phyloP scores from a whole-genome alignment of 2,888 invertebrate species.

The Aquatica leii region DNA sequence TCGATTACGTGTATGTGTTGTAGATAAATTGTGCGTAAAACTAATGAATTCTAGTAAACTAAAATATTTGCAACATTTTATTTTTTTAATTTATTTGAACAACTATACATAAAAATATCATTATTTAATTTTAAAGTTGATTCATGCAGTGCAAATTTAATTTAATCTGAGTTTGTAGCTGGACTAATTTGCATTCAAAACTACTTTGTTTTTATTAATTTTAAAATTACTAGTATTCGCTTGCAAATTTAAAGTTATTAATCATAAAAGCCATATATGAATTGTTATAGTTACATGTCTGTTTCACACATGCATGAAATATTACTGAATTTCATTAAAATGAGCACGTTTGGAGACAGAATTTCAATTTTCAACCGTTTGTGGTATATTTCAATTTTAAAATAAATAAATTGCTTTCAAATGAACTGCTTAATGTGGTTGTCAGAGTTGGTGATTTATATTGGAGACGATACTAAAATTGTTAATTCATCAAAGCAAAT shows the following conservation, averaged over 20 bases:
- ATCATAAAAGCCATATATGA: constrained; percentile 15
- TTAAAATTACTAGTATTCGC: constrained; percentile 11
- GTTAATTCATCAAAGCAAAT: constrained; percentile 32
- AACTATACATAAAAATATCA: too few species aligned
- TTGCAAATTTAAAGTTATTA: constrained; percentile 6
- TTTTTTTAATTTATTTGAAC: too few species aligned
- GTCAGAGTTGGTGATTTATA: constrained; percentile 23
- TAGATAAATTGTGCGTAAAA: too few species aligned
- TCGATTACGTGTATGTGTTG: too few species aligned
- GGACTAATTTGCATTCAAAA: constrained; percentile 14
- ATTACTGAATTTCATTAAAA: constrained; percentile 22
- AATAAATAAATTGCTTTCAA: constrained; percentile 24
- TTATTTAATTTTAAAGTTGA: background rate
- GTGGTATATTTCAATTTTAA: constrained; percentile 18
- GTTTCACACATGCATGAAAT: constrained; percentile 16
- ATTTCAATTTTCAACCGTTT: constrained; percentile 18
- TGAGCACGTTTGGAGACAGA: background rate
- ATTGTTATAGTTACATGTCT: constrained; percentile 21
- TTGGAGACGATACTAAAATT: constrained; percentile 22
- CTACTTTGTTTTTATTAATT: constrained; percentile 3
- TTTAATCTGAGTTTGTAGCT: background rate
- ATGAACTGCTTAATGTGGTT: constrained; percentile 18
- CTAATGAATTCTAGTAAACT: too few species aligned
- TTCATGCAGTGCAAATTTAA: background rate
- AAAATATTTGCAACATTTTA: too few species aligned